Percentiles rank a stretch among this genome's conserved stretches.
phyloP scores from a whole-genome alignment of 2,888 invertebrate genomes.

The Cephus sareptanus region DNA sequence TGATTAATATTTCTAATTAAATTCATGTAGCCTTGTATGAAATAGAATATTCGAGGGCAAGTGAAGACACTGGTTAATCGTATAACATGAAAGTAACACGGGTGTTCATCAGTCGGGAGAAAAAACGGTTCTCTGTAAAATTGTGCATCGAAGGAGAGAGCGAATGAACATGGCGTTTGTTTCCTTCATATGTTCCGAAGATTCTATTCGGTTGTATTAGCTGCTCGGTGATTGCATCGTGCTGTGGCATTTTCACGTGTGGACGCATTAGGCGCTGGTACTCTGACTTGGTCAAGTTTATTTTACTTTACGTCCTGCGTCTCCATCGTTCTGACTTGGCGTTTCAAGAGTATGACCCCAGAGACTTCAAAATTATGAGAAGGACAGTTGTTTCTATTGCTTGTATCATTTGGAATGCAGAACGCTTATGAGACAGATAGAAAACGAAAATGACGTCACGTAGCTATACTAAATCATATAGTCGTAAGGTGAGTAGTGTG shows the following conservation, averaged over 20 bases:
- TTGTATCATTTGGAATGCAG: slow-evolving; percentile 46
- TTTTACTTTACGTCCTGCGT: neutral
- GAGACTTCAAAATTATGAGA: slow-evolving; percentile 40
- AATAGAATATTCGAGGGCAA: slow-evolving; percentile 27
- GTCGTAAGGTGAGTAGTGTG: slow-evolving; percentile 60
- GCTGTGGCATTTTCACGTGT: slow-evolving; percentile 3
- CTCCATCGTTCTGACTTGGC: neutral
- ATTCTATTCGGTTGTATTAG: slow-evolving; percentile 39
- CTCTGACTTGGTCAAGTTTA: neutral
- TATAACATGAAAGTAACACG: slow-evolving; percentile 27
- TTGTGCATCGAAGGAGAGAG: slow-evolving; percentile 47
- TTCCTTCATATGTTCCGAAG: slow-evolving; percentile 54
- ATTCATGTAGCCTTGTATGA: slow-evolving; percentile 31
- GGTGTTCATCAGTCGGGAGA: slow-evolving; percentile 28
- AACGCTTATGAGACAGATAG: slow-evolving; percentile 37
- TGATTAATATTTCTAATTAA: slow-evolving; percentile 46
- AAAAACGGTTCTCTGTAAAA: slow-evolving; percentile 35
- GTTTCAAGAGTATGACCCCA: slow-evolving; percentile 3
- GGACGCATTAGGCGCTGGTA: neutral
- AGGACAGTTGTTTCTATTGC: slow-evolving; percentile 33
- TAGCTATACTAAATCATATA: slow-evolving; percentile 62
- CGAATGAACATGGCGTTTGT: slow-evolving; percentile 62
- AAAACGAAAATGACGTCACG: slow-evolving; percentile 59
- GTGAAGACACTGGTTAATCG: slow-evolving; percentile 23
- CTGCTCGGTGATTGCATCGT: neutral